phyloP scores from a whole-genome alignment of 2,888 invertebrate species.

The Ophion obscuratus region DNA sequence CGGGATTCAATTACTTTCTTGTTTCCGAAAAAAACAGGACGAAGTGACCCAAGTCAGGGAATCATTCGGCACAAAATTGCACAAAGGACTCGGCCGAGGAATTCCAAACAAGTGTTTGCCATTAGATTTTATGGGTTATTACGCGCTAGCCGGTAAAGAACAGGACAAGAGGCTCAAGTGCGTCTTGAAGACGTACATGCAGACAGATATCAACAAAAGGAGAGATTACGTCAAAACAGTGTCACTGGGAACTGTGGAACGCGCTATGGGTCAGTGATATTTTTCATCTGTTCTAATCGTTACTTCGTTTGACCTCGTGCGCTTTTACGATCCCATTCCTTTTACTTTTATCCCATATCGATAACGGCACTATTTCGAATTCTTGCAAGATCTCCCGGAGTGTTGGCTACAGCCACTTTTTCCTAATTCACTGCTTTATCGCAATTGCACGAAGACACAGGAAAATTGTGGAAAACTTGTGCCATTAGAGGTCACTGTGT shows the following conservation, averaged over 20 bases:
- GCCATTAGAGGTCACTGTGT: too few species aligned
- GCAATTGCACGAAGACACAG: too few species aligned
- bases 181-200: conserved; percentile 91
- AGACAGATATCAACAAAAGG: conserved; percentile 93
- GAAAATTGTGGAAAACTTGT: too few species aligned
- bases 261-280: conserved; percentile 80
- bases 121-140: conserved; percentile 98
- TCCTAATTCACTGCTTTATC: too few species aligned
- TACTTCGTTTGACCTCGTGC: not conserved
- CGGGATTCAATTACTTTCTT: conserved; percentile 19
- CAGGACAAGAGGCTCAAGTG: conserved; percentile 91
- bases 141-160: conserved; percentile 95
- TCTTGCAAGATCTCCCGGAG: too few species aligned
- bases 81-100: conserved; percentile 94
- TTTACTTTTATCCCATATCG: too few species aligned
- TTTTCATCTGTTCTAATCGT: not conserved
- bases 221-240: conserved; percentile 96
- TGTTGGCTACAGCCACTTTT: too few species aligned
- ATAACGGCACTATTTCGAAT: too few species aligned
- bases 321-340: not conserved
- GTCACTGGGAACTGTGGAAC: conserved; percentile 87
- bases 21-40: conserved; percentile 84
- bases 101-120: conserved; percentile 96
- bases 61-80: conserved; percentile 95
- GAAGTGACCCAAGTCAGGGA: conserved; percentile 95